Percentiles rank a stretch among this genome's conserved stretches.
phyloP scores from a whole-genome alignment of 2,888 invertebrate genomes.

The Schizaphis graminum region DNA sequence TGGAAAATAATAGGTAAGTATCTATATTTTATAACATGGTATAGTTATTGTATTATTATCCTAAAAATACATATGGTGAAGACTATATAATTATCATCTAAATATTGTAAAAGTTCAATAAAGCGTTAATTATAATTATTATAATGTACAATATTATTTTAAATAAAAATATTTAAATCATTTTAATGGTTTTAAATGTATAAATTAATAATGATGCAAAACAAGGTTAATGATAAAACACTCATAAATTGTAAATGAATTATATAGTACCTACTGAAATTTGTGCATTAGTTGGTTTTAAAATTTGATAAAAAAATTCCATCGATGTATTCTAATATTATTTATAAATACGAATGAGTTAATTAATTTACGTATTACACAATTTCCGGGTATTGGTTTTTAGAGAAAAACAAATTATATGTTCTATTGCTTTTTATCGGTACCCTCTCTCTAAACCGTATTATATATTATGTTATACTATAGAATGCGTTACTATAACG shows the following conservation, averaged over 20 bases:
- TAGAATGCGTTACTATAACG: neutral
- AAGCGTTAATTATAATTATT: neutral
- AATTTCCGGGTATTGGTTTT: neutral
- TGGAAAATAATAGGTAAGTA: too few relatives aligned
- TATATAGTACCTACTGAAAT: neutral
- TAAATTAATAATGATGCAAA: neutral
- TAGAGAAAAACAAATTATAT: conserved; percentile 10
- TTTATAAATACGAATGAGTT: conserved; percentile 8
- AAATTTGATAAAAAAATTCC: neutral
- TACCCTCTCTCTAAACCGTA: neutral
- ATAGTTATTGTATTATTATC: neutral
- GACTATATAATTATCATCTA: neutral
- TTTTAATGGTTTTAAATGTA: neutral
- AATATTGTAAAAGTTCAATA: neutral
- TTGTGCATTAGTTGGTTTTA: conserved; percentile 2
- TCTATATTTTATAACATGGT: neutral
- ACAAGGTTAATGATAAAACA: conserved; percentile 29
- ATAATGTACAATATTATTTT: neutral
- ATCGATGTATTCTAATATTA: neutral
- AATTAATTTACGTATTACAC: neutral
- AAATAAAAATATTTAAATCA: neutral
- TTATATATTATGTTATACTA: neutral
- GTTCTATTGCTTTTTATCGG: neutral
- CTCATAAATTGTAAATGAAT: conserved; percentile 13
- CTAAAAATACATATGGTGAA: neutral